Conservation (phyloP, 2,797 vertebrate genomes). For the Podargus strigoides region DNA sequence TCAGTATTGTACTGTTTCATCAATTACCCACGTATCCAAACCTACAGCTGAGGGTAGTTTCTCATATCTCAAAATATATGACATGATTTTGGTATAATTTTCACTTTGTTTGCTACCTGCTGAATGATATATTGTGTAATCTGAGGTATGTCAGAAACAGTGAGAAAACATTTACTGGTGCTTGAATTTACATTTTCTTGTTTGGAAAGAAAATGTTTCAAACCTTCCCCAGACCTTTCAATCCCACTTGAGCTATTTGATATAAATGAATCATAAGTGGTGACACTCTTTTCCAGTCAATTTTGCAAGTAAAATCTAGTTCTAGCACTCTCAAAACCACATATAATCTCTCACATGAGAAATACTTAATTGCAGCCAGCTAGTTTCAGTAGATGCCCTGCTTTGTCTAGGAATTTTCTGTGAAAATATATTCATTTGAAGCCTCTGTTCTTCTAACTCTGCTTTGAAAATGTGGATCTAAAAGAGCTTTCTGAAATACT, state of each 20-base stretch:
- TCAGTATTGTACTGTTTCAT: background rate
- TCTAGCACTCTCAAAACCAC: background rate
- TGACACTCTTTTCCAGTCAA: background rate
- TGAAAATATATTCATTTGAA: background rate
- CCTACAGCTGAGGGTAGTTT: background rate
- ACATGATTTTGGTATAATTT: background rate
- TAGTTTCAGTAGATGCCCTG: background rate
- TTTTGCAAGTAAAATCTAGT: slow-evolving; percentile 19
- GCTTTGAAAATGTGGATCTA: background rate
- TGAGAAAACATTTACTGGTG: background rate
- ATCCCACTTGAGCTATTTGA: background rate
- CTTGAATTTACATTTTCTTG: background rate
- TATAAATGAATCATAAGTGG: background rate
- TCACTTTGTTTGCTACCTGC: background rate
- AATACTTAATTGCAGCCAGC: background rate
- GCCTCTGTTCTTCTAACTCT: background rate
- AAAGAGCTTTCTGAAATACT: background rate
- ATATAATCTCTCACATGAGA: background rate
- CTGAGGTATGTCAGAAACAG: background rate
- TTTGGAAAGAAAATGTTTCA: background rate
- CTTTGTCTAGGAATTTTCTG: background rate
- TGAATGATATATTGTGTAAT: background rate
- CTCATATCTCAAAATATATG: background rate
- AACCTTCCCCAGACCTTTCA: background rate
- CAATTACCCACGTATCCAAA: background rate